Evolutionary conservation across 2,888 invertebrate genomes (phyloP).

Genomic region (Yponomeuta malinellus): DNA sequence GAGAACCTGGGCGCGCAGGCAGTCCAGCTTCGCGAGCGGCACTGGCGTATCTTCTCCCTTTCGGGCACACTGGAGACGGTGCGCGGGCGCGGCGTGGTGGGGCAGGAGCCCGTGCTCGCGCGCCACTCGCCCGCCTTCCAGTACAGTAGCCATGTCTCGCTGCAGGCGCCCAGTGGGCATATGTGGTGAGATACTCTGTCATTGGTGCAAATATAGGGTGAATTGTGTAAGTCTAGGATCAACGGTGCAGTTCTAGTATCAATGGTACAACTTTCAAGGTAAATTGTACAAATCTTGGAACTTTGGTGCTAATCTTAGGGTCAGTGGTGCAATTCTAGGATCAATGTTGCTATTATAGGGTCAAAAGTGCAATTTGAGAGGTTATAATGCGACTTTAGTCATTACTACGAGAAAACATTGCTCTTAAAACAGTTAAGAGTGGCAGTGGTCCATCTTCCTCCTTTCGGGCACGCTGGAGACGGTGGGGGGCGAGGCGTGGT

Average conservation of each 20-base stretch:
- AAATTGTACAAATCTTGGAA: no score
- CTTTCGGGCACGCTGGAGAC: slow-evolving; percentile 95
- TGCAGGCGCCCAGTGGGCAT: slow-evolving; percentile 98
- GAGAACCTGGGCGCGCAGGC: slow-evolving; percentile 94
- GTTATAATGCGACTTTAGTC: no score
- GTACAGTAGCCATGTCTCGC: slow-evolving; percentile 97
- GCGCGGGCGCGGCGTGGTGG: slow-evolving; percentile 96
- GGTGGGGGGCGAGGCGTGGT: slow-evolving; percentile 96
- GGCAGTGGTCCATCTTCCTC: slow-evolving; percentile 99
- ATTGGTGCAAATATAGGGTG: background rate
- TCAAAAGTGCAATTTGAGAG: no score
- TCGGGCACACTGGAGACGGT: slow-evolving; percentile 96
- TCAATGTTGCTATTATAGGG: no score
- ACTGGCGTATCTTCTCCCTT: slow-evolving; percentile 98
- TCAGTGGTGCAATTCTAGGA: no score
- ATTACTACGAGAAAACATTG: no score
- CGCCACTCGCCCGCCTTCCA: slow-evolving; percentile 95
- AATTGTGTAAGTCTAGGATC: background rate
- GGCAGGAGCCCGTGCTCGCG: slow-evolving; percentile 96
- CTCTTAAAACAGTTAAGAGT: slow-evolving; percentile 49
- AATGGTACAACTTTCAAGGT: no score
- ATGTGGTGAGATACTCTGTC: slow-evolving; percentile 83
- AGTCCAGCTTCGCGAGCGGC: slow-evolving; percentile 96
- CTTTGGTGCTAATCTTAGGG: no score
- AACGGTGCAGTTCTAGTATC: no score